Evolutionary conservation across 2,113 vertebrate species (phyloP).

Genomic region (Nerophis ophidion): DNA sequence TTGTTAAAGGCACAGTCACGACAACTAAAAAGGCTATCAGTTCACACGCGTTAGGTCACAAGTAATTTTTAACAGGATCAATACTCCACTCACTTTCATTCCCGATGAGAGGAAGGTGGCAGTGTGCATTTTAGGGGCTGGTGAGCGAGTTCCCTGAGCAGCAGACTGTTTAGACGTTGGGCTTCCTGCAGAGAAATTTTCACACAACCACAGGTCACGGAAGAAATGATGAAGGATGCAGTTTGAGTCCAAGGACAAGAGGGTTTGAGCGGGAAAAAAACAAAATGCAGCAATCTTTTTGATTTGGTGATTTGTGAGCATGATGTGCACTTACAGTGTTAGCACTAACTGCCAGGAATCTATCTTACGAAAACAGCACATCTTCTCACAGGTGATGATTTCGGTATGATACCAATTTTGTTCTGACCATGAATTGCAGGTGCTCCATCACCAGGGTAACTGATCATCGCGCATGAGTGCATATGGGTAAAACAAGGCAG

Average conservation of each 20-base stretch:
- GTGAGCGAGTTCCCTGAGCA: constrained; percentile 82
- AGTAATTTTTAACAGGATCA: background rate
- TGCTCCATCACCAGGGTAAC: constrained; percentile 53
- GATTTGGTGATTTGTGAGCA: background rate
- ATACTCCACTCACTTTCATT: constrained; percentile 80
- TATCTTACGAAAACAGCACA: background rate
- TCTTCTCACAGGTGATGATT: background rate
- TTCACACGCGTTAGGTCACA: background rate
- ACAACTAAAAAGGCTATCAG: constrained; percentile 11
- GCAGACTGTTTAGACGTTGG: constrained; percentile 82
- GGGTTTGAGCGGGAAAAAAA: constrained; percentile 17
- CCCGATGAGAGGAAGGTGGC: constrained; percentile 85
- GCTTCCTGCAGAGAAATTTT: constrained; percentile 74
- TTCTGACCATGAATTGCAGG: constrained; percentile 24
- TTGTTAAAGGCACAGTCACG: constrained; percentile 33
- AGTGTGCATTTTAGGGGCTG: constrained; percentile 87
- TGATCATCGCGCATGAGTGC: constrained; percentile 17
- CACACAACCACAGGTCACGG: constrained; percentile 24
- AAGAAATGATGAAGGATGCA: constrained; percentile 7
- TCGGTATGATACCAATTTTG: constrained; percentile 17
- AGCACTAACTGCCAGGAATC: background rate
- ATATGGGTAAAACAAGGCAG: background rate
- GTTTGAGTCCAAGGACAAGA: background rate
- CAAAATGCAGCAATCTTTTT: background rate
- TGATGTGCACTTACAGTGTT: background rate